Conservation (phyloP, 2,888 invertebrate species). For the Synergus itoensis region DNA sequence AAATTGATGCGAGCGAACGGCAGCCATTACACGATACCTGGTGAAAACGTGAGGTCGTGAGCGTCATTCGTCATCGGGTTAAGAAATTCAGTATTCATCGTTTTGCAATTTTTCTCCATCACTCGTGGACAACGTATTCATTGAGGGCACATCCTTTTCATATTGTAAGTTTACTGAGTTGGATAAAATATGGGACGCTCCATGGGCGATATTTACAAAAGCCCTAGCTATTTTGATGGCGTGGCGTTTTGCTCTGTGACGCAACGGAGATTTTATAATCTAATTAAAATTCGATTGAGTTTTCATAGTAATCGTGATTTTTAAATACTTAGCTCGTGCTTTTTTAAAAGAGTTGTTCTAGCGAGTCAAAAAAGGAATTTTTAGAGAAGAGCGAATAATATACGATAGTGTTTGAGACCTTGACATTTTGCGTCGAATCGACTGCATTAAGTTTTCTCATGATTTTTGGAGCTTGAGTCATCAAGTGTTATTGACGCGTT, state of each 20-base stretch:
- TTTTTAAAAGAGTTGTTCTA: not conserved
- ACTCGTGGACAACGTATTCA: slow-evolving; percentile 38
- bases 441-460: slow-evolving; percentile 5
- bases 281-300: not conserved
- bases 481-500: not conserved
- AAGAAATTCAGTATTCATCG: slow-evolving; percentile 31
- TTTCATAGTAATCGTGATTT: slow-evolving; percentile 14
- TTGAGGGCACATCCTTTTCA: slow-evolving; percentile 38
- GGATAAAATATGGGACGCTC: slow-evolving; percentile 33
- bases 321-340: not conserved
- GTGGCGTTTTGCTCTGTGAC: not conserved
- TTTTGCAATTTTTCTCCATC: slow-evolving; percentile 18
- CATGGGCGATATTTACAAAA: not conserved
- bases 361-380: not conserved
- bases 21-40: slow-evolving; percentile 27
- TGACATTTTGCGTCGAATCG: slow-evolving; percentile 29
- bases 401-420: slow-evolving; percentile 19
- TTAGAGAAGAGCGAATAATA: not conserved
- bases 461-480: slow-evolving; percentile 24
- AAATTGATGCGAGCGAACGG: not conserved
- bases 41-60: slow-evolving; percentile 27
- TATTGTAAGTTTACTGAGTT: slow-evolving; percentile 40
- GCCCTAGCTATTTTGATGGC: not conserved
- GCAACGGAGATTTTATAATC: slow-evolving; percentile 4
- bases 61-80: slow-evolving; percentile 32